phyloP scores from a whole-genome alignment of 2,113 vertebrate genomes.

The Thomomys bottae region DNA sequence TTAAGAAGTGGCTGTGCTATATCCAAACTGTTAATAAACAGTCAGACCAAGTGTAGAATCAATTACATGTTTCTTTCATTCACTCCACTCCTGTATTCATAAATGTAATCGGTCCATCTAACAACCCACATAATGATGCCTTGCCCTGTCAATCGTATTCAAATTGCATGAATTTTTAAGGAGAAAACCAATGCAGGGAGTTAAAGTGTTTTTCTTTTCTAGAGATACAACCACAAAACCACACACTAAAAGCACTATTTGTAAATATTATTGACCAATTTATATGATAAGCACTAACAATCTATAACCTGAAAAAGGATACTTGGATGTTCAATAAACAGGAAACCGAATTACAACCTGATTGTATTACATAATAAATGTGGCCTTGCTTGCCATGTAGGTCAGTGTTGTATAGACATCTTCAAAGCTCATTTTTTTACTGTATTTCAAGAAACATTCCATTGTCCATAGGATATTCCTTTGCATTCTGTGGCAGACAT shows the following conservation, averaged over 20 bases:
- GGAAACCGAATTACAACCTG: slow-evolving; percentile 74
- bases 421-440: slow-evolving; percentile 65
- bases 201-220: slow-evolving; percentile 86
- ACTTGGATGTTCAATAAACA: slow-evolving; percentile 63
- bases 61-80: slow-evolving; percentile 89
- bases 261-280: slow-evolving; percentile 73
- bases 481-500: slow-evolving; percentile 68
- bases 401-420: slow-evolving; percentile 50
- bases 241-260: slow-evolving; percentile 75
- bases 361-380: slow-evolving; percentile 19
- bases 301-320: slow-evolving; percentile 68
- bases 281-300: slow-evolving; percentile 68
- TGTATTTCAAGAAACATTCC: slow-evolving; percentile 66
- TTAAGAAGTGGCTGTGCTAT: slow-evolving; percentile 23
- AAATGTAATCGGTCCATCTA: slow-evolving; percentile 85
- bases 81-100: slow-evolving; percentile 87
- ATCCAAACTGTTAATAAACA: slow-evolving; percentile 89
- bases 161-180: slow-evolving; percentile 83
- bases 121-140: slow-evolving; percentile 86
- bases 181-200: slow-evolving; percentile 74
- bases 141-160: slow-evolving; percentile 86
- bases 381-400: slow-evolving; percentile 1
- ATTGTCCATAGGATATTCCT: slow-evolving; percentile 59
- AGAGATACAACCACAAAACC: slow-evolving; percentile 82
- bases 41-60: slow-evolving; percentile 88